phyloP scores from a whole-genome alignment of 2,797 vertebrate genomes.

The Pyrocephalus nanus region DNA sequence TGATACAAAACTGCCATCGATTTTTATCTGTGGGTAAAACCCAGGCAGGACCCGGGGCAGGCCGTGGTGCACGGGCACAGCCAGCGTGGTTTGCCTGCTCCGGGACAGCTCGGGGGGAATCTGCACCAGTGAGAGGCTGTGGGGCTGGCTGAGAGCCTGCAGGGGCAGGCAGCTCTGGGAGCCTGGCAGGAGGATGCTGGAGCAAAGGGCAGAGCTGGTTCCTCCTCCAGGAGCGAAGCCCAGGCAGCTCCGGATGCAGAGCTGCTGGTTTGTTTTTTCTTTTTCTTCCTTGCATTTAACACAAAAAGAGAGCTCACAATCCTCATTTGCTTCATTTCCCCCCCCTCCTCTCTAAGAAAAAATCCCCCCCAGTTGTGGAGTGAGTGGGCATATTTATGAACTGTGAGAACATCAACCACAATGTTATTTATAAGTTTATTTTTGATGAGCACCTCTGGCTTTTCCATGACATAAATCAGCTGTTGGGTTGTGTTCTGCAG shows the following conservation, averaged over 20 bases:
- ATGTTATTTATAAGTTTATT: neutral
- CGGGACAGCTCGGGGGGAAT: neutral
- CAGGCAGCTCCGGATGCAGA: neutral
- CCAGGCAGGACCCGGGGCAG: neutral
- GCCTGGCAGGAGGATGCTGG: neutral
- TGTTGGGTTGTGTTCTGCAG: neutral
- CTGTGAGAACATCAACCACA: neutral
- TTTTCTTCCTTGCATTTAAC: neutral
- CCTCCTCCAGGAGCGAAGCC: neutral
- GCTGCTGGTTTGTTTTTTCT: neutral
- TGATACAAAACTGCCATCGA: neutral
- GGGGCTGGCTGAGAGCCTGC: neutral
- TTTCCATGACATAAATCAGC: neutral
- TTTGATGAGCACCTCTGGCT: neutral
- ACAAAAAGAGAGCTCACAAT: neutral
- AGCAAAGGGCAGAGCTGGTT: slow-evolving; percentile 8
- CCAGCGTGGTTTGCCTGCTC: neutral
- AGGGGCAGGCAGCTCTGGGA: neutral
- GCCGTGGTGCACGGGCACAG: neutral
- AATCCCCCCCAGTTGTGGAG: neutral
- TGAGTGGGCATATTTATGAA: neutral
- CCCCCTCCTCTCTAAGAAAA: neutral
- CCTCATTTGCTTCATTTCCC: neutral
- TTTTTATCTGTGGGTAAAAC: neutral
- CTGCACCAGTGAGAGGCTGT: neutral